phyloP scores from a whole-genome alignment of 2,113 vertebrate species.

The Alaudala cheleensis region DNA sequence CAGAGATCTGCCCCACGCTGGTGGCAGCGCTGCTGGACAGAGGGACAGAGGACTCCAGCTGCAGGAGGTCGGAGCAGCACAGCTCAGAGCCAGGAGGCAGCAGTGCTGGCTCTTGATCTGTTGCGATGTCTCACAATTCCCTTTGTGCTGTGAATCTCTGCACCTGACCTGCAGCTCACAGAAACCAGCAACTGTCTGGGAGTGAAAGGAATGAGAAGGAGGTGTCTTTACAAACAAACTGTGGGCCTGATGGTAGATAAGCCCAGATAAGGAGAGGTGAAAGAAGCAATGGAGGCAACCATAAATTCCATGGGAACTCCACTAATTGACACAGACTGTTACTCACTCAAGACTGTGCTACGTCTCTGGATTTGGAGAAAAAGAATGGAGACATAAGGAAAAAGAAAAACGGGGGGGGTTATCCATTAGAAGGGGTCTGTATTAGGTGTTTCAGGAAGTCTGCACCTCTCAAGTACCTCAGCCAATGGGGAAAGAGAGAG shows the following conservation, averaged over 20 bases:
- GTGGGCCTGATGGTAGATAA: neutral
- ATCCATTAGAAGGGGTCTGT: neutral
- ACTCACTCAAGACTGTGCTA: neutral
- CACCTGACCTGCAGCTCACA: neutral
- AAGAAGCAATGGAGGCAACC: neutral
- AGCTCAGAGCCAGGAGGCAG: neutral
- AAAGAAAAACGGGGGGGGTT: neutral
- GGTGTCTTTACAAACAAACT: neutral
- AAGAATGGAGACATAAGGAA: neutral
- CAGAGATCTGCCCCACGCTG: neutral
- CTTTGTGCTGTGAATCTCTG: neutral
- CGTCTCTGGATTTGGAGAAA: neutral
- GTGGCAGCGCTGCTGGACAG: neutral
- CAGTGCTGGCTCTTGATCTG: neutral
- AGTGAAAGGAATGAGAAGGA: neutral
- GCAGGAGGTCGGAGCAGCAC: neutral
- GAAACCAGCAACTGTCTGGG: neutral
- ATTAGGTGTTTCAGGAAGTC: neutral
- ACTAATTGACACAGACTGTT: neutral
- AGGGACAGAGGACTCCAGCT: neutral
- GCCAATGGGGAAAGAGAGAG: neutral
- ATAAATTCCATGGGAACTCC: neutral
- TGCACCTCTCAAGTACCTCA: neutral
- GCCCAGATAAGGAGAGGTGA: neutral
- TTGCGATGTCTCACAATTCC: neutral